Percentiles rank a stretch among this genome's conserved stretches.
phyloP scores from a whole-genome alignment of 2,113 vertebrate species.

The Pagrus major region DNA sequence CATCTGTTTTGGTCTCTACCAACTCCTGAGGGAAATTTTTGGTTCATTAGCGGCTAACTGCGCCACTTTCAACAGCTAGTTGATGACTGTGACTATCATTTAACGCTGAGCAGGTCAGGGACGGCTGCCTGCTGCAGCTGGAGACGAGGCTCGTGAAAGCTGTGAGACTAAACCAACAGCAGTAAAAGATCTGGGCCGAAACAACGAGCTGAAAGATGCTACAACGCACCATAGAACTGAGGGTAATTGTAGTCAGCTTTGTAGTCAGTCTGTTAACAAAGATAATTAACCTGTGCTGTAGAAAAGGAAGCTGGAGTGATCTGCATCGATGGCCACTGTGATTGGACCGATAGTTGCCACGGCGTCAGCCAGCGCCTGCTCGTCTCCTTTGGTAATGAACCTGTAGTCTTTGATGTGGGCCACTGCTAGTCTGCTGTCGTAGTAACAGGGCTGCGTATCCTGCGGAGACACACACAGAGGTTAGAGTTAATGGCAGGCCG shows the following conservation, averaged over 20 bases:
- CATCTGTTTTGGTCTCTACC: neutral
- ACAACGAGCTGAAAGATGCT: neutral
- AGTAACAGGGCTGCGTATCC: conserved; percentile 85
- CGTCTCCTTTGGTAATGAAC: conserved; percentile 83
- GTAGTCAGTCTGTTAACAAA: too few relatives aligned
- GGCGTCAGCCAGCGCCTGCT: conserved; percentile 84
- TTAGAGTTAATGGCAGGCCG: neutral
- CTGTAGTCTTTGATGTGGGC: conserved; percentile 82
- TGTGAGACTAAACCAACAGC: neutral
- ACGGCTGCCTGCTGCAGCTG: neutral
- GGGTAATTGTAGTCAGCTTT: neutral
- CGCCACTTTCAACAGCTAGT: too few relatives aligned
- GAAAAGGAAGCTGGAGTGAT: conserved; percentile 85
- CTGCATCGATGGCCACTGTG: conserved; percentile 84
- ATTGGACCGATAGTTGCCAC: conserved; percentile 85
- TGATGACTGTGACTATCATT: too few relatives aligned
- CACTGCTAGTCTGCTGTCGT: conserved; percentile 76
- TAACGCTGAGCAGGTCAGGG: too few relatives aligned
- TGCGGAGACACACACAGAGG: conserved; percentile 43
- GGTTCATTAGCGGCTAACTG: neutral
- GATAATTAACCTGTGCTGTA: conserved; percentile 82
- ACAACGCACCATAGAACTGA: neutral
- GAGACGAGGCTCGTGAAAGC: neutral
- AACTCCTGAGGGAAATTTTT: neutral
- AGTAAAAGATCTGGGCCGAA: neutral